Base-by-base conservation (phyloP, 1,140 invertebrate genomes). In the Trichonephila inaurata region DNA sequence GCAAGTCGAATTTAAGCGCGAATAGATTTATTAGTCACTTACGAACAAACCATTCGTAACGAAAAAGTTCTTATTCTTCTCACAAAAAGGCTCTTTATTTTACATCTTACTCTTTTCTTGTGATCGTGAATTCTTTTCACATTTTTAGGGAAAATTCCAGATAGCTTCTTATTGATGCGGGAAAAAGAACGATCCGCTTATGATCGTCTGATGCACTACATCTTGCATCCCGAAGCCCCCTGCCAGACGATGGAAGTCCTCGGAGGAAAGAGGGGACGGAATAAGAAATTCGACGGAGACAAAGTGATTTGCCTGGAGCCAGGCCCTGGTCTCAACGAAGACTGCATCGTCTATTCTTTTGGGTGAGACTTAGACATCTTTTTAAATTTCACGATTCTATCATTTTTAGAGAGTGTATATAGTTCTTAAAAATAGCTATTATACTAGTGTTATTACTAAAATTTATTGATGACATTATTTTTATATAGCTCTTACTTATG, bases 311-410 rank as follows among this genome's bases (percentile, higher is more conserved):
- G 94, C 33, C 58, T 94, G 40, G 89, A 92, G 19, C 94, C 94
- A 14, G 94, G 94, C 2, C 94, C 94, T 12, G 94, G 94, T 18
- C 33, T 94, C 10, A 18, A 18, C 6, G 66, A 88, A 28, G 83
- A 94, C 18, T 94, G 94, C 69, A 89, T 90, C 24, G 94, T 94
- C 0, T 94, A 94, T 28, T 94, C 94, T 7, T 94, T 94, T 44
- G 94, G 94, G 94, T 92, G 87, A 24, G 40, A 24, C 14, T 69
- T n/a, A 14, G 21, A 69, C 0, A 12, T 66, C 2, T n/a, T 64
- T 51, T 64, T 0, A 7, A 21, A 19, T 0, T 2, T 21, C 19
- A 4, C 7, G 16, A 10, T 8, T 51, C 8, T 51, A 51, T 51
- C 44, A 3, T 51, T 51, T 51, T 1, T 51, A 10, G 5, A 10